Percentiles rank a stretch among this genome's conserved stretches.
These are phyloP conservation scores for Lasioglossum albipes DNA, from an alignment of 1,140 invertebrate species.

Conservation along the genomic window DNA sequence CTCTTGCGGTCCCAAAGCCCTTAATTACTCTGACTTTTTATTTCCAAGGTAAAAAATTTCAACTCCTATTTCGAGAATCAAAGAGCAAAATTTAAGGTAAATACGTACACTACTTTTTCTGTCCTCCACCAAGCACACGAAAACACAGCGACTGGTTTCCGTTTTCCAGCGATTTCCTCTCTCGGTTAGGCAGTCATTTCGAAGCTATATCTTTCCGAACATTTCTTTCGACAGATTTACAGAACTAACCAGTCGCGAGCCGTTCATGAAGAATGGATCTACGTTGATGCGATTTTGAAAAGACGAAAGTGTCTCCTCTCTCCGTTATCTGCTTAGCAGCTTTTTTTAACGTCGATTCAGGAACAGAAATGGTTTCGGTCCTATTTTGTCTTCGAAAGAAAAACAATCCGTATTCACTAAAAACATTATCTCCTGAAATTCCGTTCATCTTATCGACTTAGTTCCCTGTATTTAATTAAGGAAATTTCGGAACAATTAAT, in stretches of 20 bases:
- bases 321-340: not conserved
- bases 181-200: conserved; percentile 7
- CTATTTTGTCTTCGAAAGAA: too few species aligned
- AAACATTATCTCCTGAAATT: too few species aligned
- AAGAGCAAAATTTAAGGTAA: not conserved
- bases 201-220: not conserved
- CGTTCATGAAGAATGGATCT: conserved; percentile 14
- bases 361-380: too few species aligned
- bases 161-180: not conserved
- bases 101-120: not conserved
- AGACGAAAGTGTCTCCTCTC: not conserved
- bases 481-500: too few species aligned
- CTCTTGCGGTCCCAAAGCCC: too few species aligned
- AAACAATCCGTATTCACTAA: too few species aligned
- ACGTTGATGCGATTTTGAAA: conserved; percentile 31
- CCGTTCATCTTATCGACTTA: too few species aligned
- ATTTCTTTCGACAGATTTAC: not conserved
- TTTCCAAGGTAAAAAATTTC: too few species aligned
- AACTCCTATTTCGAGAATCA: not conserved
- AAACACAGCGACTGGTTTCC: not conserved
- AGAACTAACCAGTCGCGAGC: conserved; percentile 15
- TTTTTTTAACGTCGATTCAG: not conserved
- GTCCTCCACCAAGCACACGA: not conserved
- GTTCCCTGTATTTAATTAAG: too few species aligned
- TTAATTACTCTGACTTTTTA: too few species aligned